phyloP scores from a whole-genome alignment of 2,888 invertebrate species.

The Kryphioiulus occultus region DNA sequence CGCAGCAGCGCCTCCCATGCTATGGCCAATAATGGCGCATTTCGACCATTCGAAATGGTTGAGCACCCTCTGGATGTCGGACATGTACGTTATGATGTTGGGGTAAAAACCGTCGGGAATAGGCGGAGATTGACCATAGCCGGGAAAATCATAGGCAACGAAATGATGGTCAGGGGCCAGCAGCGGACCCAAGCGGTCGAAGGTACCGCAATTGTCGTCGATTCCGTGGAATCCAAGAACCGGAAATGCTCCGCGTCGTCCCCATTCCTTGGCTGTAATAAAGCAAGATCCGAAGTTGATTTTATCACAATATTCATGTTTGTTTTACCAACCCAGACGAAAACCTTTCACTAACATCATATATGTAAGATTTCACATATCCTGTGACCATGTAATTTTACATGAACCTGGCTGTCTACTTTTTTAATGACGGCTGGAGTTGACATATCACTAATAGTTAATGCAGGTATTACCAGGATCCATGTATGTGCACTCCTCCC shows the following conservation, averaged over 20 bases:
- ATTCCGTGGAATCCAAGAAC: constrained; percentile 80
- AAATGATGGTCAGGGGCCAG: constrained; percentile 71
- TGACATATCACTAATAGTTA: no score
- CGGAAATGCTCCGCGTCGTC: constrained; percentile 68
- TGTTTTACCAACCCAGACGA: no score
- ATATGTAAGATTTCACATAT: no score
- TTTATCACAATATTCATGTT: not conserved
- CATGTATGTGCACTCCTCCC: no score
- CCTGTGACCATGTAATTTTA: no score
- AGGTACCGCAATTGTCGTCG: constrained; percentile 83
- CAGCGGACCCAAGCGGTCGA: constrained; percentile 73
- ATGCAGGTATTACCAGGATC: no score
- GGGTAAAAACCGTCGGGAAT: constrained; percentile 64
- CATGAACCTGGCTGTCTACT: no score
- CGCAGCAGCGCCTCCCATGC: constrained; percentile 66
- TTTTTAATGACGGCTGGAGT: no score
- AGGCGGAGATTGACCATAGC: constrained; percentile 69
- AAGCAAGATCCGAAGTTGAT: not conserved
- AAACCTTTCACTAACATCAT: no score
- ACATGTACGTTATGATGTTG: not conserved
- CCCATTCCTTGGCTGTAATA: constrained; percentile 74
- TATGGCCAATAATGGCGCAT: constrained; percentile 58
- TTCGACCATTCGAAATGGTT: constrained; percentile 35
- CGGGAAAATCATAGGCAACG: constrained; percentile 65
- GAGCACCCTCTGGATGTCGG: constrained; percentile 48